Evolutionary conservation across 2,888 invertebrate genomes (phyloP), one percentile per base, ranked within the genome.

Genomic region (Plagiodera versicolora): DNA sequence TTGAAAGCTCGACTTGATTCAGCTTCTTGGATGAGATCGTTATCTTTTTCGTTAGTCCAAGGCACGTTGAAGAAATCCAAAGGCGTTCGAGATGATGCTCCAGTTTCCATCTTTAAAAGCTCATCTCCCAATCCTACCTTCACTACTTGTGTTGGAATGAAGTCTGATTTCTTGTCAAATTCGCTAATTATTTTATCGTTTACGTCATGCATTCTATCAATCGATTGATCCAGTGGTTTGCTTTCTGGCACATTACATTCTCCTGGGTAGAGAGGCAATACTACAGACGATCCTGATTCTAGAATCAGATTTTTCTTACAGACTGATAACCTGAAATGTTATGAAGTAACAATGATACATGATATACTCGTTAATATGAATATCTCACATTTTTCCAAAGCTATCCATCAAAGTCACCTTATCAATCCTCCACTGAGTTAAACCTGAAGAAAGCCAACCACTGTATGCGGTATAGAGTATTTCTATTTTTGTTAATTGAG

Each of bases 361-460:
- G n/a, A n/a, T n/a, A n/a, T n/a, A n/a, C n/a, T n/a, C n/a, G n/a
- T n/a, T n/a, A 45, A 47, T 35, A 2, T 14, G 14, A 10, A 28
- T 50, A 19, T 16, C n/a, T 55, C 75, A 89, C 89, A 85, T 87
- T 75, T 90, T 89, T 11, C 94, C 92, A 74, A 91, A 92, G 77
- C 93, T 93, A 76, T 94, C 94, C 47, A 89, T 89, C 16, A 95
- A 83, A 55, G 90, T 87, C 18, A 95, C 85, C 78, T 92, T 92
- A 79, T 94, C 91, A 62, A 95, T 85, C 70, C 86, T 87, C 86
- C 95, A 90, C 58, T 88, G 85, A 35, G 89, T 87, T 58, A 92
- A 83, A 1, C 94, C 94, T 17, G 91, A 92, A 28, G 91, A 91
- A 58, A 95, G 84, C 95, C 95, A 95, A 11, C 95, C 95, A 67